phyloP scores from a whole-genome alignment of 2,113 vertebrate species.

The Dipodomys spectabilis region DNA sequence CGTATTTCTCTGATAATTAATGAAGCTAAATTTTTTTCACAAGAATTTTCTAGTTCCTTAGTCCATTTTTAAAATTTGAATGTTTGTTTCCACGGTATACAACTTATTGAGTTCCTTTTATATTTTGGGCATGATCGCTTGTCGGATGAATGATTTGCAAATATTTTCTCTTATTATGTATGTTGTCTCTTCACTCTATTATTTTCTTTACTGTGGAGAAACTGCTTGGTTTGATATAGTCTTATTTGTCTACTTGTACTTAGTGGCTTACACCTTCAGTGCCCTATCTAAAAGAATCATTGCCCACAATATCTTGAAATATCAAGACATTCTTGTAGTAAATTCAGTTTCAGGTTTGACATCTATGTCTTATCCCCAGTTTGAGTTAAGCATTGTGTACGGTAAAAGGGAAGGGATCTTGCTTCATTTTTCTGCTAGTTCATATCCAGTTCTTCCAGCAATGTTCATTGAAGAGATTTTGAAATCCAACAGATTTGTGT shows the following conservation, averaged over 20 bases:
- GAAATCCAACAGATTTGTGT: not conserved
- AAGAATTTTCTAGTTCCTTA: not conserved
- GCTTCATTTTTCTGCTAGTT: not conserved
- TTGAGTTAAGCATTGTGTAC: not conserved
- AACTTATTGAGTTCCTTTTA: not conserved
- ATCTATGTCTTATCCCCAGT: not conserved
- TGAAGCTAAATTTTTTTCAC: not conserved
- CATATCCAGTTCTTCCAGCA: not conserved
- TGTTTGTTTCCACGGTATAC: not conserved
- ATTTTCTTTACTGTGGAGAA: not conserved
- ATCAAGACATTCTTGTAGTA: not conserved
- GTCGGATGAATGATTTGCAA: not conserved
- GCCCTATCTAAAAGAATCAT: not conserved
- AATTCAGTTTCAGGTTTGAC: not conserved
- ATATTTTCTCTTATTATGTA: not conserved
- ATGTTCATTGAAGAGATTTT: not conserved
- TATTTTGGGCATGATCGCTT: not conserved
- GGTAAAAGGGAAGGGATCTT: not conserved
- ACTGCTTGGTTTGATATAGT: not conserved
- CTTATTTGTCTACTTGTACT: not conserved
- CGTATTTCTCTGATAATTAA: not conserved
- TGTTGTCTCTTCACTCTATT: not conserved
- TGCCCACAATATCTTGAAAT: not conserved
- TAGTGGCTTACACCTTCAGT: not conserved
- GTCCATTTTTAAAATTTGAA: not conserved